These are phyloP conservation scores for Scelioninae gen. 2 DNA, from an alignment of 2,888 invertebrate species.

Conservation along the genomic window DNA sequence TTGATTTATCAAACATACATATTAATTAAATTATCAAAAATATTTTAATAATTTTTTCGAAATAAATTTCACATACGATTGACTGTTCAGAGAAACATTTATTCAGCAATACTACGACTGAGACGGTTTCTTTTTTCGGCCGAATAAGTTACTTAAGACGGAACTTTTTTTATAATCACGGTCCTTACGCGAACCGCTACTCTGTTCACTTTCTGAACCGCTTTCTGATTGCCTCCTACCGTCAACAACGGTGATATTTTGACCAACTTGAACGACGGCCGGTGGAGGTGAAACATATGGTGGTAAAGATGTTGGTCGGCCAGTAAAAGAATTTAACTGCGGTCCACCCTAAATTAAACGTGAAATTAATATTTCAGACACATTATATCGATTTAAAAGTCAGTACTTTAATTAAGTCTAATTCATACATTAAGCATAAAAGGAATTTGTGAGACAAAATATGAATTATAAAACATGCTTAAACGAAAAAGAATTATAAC, in stretches of 20 bases:
- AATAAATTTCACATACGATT: conserved; percentile 5
- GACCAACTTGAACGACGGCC: conserved; percentile 68
- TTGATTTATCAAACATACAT: neutral
- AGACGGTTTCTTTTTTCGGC: conserved; percentile 73
- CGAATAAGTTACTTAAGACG: conserved; percentile 71
- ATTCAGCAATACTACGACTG: conserved; percentile 68
- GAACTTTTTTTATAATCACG: conserved; percentile 73
- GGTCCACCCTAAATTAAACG: conserved; percentile 63
- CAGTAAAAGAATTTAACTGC: conserved; percentile 69
- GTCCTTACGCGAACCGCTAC: conserved; percentile 73
- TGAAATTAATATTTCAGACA: no score
- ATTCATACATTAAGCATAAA: no score
- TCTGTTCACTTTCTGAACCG: conserved; percentile 74
- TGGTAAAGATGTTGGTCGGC: conserved; percentile 74
- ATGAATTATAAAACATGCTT: no score
- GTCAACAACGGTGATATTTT: conserved; percentile 67
- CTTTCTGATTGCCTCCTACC: conserved; percentile 73
- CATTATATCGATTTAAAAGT: no score
- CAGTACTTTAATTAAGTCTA: no score
- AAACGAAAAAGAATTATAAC: no score
- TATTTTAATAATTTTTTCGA: conserved; percentile 7
- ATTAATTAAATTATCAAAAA: neutral
- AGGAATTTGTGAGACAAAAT: no score
- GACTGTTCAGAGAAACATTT: neutral
- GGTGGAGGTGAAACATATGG: conserved; percentile 75